Percentiles rank a stretch among this genome's conserved stretches.
These are phyloP conservation scores for Pissodes strobi DNA, from an alignment of 1,140 invertebrate genomes.

Conservation along the genomic window DNA sequence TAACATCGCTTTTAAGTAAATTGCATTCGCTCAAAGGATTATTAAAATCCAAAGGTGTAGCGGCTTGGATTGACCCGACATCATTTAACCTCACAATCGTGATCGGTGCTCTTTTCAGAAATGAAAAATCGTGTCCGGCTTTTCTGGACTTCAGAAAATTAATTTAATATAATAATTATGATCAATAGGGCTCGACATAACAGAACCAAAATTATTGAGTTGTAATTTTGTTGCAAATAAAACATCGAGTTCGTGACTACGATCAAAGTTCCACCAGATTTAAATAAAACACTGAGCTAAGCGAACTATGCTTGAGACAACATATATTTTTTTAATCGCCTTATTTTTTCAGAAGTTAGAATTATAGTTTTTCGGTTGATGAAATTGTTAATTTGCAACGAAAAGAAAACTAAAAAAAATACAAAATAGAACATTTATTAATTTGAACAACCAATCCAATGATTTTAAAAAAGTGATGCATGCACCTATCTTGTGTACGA, in stretches of 20 bases:
- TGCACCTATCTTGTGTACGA: no score
- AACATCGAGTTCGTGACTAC: background rate
- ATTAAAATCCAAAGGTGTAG: constrained; percentile 11
- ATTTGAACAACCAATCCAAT: no score
- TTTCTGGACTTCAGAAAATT: constrained; percentile 4
- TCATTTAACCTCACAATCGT: constrained; percentile 9
- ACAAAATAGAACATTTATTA: no score
- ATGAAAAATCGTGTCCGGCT: constrained; percentile 4
- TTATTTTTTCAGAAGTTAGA: no score
- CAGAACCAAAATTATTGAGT: constrained; percentile 1
- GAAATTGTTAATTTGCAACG: no score
- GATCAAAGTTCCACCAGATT: background rate
- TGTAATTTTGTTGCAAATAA: background rate
- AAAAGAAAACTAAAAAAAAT: no score
- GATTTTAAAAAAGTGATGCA: no score
- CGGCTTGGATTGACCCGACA: constrained; percentile 6
- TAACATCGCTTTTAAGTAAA: constrained; percentile 7
- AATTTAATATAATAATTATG: constrained; percentile 12
- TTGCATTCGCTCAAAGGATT: background rate
- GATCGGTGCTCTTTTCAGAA: constrained; percentile 10
- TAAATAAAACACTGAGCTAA: no score
- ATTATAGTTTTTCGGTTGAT: no score
- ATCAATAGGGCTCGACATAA: constrained; percentile 4
- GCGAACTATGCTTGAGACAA: no score
- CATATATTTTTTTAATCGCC: no score